A percentile compares a stretch with the other conserved stretches of the same genome.
Evolutionary conservation across 2,113 vertebrate genomes (phyloP).

Genomic region (Tichodroma muraria): DNA sequence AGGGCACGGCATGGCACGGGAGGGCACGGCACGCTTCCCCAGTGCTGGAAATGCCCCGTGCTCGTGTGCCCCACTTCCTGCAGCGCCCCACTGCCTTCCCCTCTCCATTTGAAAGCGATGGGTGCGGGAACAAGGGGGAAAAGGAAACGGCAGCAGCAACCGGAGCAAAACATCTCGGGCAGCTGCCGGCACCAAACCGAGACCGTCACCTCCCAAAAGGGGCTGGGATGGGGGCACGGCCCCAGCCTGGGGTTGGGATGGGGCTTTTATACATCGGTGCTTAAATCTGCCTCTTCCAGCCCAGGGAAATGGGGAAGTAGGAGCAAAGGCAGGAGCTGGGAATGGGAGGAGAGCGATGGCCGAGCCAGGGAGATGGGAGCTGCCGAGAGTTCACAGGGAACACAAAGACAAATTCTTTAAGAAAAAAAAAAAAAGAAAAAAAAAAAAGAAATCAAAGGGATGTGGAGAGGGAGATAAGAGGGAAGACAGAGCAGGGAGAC

Average conservation of each 20-base stretch:
- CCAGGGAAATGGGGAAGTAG: neutral
- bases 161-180: neutral
- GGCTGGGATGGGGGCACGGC: neutral
- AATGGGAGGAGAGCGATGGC: neutral
- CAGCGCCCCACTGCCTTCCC: neutral
- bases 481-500: conserved; percentile 26
- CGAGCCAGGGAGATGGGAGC: neutral
- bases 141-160: neutral
- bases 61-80: neutral
- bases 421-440: neutral
- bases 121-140: neutral
- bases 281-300: neutral
- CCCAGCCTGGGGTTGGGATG: neutral
- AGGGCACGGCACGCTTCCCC: neutral
- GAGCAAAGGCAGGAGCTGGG: neutral
- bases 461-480: conserved; percentile 62
- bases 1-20: accelerated
- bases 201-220: neutral
- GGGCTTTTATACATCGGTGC: accelerated
- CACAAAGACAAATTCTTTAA: conserved; percentile 30
- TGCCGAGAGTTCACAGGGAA: neutral
- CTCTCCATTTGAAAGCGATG: neutral
- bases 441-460: conserved; percentile 36
- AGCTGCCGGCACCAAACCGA: neutral
- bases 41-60: neutral